Conservation (phyloP, 2,113 vertebrate species). For the Thryonomys swinderianus region DNA sequence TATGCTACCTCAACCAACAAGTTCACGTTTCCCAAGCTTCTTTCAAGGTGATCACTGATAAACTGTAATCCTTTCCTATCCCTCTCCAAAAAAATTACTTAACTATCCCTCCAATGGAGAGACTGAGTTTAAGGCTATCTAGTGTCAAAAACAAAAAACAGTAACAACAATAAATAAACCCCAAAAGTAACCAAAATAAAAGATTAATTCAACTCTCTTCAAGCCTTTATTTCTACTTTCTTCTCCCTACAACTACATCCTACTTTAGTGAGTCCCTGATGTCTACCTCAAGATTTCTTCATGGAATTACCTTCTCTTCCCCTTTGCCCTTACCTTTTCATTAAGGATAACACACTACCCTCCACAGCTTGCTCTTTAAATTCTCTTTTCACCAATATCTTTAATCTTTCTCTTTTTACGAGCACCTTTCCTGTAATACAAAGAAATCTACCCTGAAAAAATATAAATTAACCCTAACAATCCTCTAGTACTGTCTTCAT, state of each 20-base stretch:
- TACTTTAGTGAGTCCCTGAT: not conserved
- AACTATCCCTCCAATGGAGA: not conserved
- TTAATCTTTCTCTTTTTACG: not conserved
- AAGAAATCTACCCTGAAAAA: constrained; percentile 19
- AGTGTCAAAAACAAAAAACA: not conserved
- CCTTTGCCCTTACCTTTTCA: not conserved
- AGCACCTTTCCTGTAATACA: constrained; percentile 24
- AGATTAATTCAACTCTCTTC: not conserved
- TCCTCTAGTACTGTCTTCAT: not conserved
- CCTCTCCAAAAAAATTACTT: constrained; percentile 2
- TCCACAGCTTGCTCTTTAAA: constrained; percentile 28
- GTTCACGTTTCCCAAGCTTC: not conserved
- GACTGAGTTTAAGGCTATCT: not conserved
- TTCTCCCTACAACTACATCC: not conserved
- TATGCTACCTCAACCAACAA: not conserved
- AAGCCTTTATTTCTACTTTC: not conserved
- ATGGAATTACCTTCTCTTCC: not conserved
- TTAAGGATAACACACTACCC: not conserved
- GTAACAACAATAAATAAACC: not conserved
- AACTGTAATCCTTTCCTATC: constrained; percentile 21
- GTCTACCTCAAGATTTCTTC: constrained; percentile 33
- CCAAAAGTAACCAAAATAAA: not conserved
- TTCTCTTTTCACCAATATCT: not conserved
- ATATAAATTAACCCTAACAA: not conserved
- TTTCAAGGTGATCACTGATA: not conserved